A percentile compares a stretch with the other conserved stretches of the same genome.
These are phyloP conservation scores for Mimumesa dahlbomi DNA, from an alignment of 2,888 invertebrate species.

Conservation along the genomic window DNA sequence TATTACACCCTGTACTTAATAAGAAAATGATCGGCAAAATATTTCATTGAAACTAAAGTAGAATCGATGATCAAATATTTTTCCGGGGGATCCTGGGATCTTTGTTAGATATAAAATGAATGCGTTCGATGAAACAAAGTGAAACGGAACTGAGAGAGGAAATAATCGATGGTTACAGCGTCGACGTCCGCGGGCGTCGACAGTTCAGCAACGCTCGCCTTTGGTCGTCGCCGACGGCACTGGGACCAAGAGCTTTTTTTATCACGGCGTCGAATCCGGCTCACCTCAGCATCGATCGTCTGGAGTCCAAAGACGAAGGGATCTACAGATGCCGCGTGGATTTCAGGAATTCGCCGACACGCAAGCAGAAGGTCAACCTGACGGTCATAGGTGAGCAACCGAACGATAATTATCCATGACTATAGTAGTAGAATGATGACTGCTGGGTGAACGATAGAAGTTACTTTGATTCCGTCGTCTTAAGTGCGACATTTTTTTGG, in stretches of 20 bases:
- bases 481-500: too few species aligned
- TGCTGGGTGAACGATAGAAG: too few species aligned
- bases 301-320: constrained; percentile 80
- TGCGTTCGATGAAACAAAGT: too few species aligned
- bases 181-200: constrained; percentile 83
- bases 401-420: too few species aligned
- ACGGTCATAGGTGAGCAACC: constrained; percentile 83
- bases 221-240: constrained; percentile 83
- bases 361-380: constrained; percentile 82
- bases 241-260: constrained; percentile 83
- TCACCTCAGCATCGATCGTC: constrained; percentile 81
- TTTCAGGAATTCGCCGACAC: constrained; percentile 82
- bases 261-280: constrained; percentile 82
- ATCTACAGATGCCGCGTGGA: constrained; percentile 82
- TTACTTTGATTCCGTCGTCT: too few species aligned
- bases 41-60: too few species aligned
- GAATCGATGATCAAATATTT: too few species aligned
- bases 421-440: too few species aligned
- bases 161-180: constrained; percentile 79
- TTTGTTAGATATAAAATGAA: too few species aligned
- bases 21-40: too few species aligned
- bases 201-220: constrained; percentile 82
- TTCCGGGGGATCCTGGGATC: too few species aligned
- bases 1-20: too few species aligned
- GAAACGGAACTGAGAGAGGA: neutral